Percentiles rank a stretch among this genome's conserved stretches.
phyloP scores from a whole-genome alignment of 1,140 invertebrate genomes.

The Sinonovacula constricta region DNA sequence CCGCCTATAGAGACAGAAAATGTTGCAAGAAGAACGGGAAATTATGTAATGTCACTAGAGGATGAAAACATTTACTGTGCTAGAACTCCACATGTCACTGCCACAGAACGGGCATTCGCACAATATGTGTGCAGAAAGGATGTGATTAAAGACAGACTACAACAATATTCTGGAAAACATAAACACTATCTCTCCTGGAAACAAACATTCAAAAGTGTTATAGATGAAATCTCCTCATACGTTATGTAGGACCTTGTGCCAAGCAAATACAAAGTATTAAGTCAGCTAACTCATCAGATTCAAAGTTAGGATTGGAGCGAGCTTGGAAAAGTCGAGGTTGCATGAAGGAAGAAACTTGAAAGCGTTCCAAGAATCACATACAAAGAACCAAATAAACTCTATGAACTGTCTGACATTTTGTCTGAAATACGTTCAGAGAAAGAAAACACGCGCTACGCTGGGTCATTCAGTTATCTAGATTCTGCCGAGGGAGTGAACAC shows the following conservation, averaged over 20 bases:
- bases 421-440: too few relatives aligned
- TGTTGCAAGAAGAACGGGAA: not conserved
- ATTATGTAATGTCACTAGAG: too few relatives aligned
- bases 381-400: not conserved
- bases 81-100: too few relatives aligned
- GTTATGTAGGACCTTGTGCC: not conserved
- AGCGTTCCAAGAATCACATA: not conserved
- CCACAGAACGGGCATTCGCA: too few relatives aligned
- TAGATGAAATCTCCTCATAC: not conserved
- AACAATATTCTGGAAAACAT: not conserved
- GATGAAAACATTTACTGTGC: too few relatives aligned
- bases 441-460: too few relatives aligned
- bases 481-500: not conserved
- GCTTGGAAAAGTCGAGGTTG: not conserved
- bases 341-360: not conserved
- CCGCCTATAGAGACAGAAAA: not conserved
- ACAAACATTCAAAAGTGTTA: not conserved
- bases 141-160: too few relatives aligned
- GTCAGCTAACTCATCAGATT: conserved; percentile 2
- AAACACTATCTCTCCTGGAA: conserved; percentile 1
- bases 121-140: too few relatives aligned
- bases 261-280: conserved; percentile 1
- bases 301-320: not conserved
- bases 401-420: too few relatives aligned
- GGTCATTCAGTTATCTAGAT: too few relatives aligned